Evolutionary conservation across 2,113 vertebrate species (phyloP).

Genomic region (Pollimyrus isidori): DNA sequence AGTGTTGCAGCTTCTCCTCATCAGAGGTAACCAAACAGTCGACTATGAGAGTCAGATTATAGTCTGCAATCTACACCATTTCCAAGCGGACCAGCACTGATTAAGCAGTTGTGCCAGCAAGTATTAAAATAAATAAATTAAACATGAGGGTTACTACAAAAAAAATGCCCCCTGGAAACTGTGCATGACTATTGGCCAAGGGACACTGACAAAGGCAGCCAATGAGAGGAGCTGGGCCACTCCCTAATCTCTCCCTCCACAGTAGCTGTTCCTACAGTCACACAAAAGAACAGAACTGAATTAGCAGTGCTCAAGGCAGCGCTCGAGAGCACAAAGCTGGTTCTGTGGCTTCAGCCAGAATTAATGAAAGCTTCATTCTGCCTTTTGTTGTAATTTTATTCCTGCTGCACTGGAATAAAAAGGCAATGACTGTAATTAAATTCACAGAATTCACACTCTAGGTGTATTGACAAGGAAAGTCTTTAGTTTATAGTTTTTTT

Average conservation of each 20-base stretch:
- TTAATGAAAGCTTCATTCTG: conserved; percentile 7
- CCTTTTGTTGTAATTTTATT: neutral
- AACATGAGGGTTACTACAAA: neutral
- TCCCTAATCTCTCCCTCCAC: neutral
- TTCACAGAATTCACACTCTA: neutral
- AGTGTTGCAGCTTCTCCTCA: neutral
- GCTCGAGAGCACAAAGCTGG: neutral
- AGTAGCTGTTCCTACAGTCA: neutral
- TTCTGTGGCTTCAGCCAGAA: neutral
- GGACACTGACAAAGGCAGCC: neutral
- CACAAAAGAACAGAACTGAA: conserved; percentile 10
- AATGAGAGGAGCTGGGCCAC: neutral
- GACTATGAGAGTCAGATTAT: neutral
- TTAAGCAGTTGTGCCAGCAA: neutral
- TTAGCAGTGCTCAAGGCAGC: neutral
- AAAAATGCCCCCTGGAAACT: neutral
- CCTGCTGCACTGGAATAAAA: neutral
- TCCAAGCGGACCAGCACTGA: neutral
- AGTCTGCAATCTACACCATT: neutral
- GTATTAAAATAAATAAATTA: neutral
- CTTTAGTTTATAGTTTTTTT: neutral
- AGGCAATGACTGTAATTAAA: neutral
- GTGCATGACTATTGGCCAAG: neutral
- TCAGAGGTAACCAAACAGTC: no score
- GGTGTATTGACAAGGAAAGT: no score